Base-by-base conservation (phyloP, 1,140 invertebrate species). In the Diabrotica virgifera region DNA sequence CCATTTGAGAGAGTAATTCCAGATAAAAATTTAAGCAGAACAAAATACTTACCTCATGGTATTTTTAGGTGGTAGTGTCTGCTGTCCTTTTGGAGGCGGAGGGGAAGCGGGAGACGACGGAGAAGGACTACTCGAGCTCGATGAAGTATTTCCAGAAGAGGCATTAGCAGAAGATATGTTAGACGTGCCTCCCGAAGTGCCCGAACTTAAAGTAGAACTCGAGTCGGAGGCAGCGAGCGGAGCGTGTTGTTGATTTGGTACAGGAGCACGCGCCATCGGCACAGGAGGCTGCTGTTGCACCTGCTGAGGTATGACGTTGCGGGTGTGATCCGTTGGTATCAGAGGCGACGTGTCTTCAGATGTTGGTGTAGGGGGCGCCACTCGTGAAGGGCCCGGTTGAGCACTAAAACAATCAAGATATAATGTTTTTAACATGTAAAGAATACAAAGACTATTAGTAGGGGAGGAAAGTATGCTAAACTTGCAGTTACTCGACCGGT, bases 301-400 rank as follows among this genome's bases (percentile, higher is more conserved):
- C 46, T 58, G 67, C 40, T 72, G 69, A n/a, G 64, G 61, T 10
- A 73, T 70, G 12, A 74, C 61, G 46, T 68, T 72, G 61, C 79
- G 75, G 0, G 82, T 79, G 72, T 84, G 83, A 77, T 84, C 83
- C 8, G 83, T 85, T 12, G 83, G 83, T 74, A 85, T 85, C 14
- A 85, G 73, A n/a, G 83, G 84, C 6, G 81, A 83, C 36, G 81
- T 84, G 66, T 84, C 83, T 75, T 86, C 85, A 14, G 84, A 82
- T 13, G 85, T 85, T 11, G 85, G 86, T 6, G 86, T 87, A 36
- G 86, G 85, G 52, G 86, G 86, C 51, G 85, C 86, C 12, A 86
- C 78, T 70, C 85, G 80, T 6, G 85, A 87, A 38, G 86, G 85
- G 6, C 85, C 85, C 46, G 85, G 85, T 71, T 86, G 84, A 59